These are phyloP conservation scores for Clarias laeviceps DNA, from an alignment of 2,797 vertebrate species.

Conservation along the genomic window DNA sequence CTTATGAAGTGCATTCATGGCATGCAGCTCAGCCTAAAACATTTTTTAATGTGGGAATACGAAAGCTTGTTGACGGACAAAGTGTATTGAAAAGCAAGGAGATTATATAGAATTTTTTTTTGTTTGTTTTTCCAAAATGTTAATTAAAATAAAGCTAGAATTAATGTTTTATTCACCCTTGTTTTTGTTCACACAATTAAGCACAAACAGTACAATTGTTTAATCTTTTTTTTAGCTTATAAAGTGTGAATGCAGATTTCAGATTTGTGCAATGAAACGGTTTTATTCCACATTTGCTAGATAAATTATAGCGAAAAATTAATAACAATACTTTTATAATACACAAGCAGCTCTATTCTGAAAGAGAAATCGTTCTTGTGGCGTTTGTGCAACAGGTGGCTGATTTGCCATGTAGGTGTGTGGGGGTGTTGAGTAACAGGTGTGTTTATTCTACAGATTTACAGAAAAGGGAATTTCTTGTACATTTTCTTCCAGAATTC, in stretches of 20 bases:
- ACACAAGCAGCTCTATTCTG: background rate
- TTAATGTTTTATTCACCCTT: no score
- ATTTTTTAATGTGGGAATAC: no score
- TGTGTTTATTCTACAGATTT: slow-evolving; percentile 21
- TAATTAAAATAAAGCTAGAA: no score
- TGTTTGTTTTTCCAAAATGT: no score
- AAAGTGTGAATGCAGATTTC: background rate
- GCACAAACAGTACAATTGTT: background rate
- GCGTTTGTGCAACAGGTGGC: slow-evolving; percentile 9
- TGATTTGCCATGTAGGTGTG: background rate
- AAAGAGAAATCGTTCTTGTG: background rate
- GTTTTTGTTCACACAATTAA: no score
- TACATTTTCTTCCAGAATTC: background rate
- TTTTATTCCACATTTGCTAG: background rate
- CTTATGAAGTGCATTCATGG: no score
- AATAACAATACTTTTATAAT: background rate
- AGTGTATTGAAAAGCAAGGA: no score
- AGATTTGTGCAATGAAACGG: background rate
- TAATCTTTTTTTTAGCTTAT: background rate
- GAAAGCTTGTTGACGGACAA: no score
- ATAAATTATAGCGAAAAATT: background rate
- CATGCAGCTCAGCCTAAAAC: no score
- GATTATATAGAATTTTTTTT: no score
- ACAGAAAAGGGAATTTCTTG: slow-evolving; percentile 5
- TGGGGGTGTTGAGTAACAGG: slow-evolving; percentile 16